phyloP scores from a whole-genome alignment of 2,888 invertebrate genomes.

The Bellardia bayeri region DNA sequence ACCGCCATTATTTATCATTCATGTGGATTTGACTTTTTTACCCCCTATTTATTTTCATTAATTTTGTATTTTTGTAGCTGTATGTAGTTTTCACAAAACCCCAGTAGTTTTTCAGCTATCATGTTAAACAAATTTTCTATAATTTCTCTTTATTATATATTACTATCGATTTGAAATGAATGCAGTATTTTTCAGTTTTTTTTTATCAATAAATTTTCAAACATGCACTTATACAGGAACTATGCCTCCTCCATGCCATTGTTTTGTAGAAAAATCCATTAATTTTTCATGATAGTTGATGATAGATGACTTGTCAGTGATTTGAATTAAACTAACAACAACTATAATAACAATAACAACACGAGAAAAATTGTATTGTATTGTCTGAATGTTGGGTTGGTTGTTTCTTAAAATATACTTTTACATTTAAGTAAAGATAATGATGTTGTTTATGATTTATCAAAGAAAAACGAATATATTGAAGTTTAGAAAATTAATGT shows the following conservation, averaged over 20 bases:
- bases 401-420: slow-evolving; percentile 17
- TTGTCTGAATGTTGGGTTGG: not conserved
- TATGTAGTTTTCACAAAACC: not conserved
- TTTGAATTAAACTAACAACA: slow-evolving; percentile 51
- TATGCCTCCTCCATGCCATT: slow-evolving; percentile 12
- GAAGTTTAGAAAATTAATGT: not conserved
- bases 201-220: slow-evolving; percentile 16
- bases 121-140: slow-evolving; percentile 63
- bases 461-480: not conserved
- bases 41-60: not conserved
- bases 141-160: slow-evolving; percentile 67
- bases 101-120: slow-evolving; percentile 61
- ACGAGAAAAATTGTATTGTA: slow-evolving; percentile 22
- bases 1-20: slow-evolving; percentile 29
- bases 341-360: slow-evolving; percentile 6
- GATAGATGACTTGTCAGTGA: slow-evolving; percentile 69
- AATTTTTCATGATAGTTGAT: slow-evolving; percentile 65
- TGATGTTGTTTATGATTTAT: slow-evolving; percentile 41
- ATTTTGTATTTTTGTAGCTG: not conserved
- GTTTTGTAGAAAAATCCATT: slow-evolving; percentile 49
- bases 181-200: slow-evolving; percentile 43
- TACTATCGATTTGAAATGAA: slow-evolving; percentile 54
- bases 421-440: slow-evolving; percentile 29
- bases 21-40: not conserved
- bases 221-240: slow-evolving; percentile 24